phyloP scores from a whole-genome alignment of 2,888 invertebrate species.

The Plebejus argus region DNA sequence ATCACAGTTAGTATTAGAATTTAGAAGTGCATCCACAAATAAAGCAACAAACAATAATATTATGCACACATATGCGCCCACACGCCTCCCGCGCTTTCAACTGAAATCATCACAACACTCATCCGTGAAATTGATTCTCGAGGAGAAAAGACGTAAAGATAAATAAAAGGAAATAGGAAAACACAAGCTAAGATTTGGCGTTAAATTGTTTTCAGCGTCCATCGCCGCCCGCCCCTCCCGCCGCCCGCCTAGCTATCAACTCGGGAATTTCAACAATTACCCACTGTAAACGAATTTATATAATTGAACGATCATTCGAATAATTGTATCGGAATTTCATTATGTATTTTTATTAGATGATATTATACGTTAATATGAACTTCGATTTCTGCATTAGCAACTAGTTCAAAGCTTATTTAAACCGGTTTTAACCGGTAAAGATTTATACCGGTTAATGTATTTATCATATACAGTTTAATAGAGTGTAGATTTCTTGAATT shows the following conservation, averaged over 20 bases:
- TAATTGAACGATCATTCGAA: constrained; percentile 51
- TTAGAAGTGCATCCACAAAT: neutral
- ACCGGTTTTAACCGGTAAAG: no score
- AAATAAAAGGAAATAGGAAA: constrained; percentile 82
- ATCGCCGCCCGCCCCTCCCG: constrained; percentile 1
- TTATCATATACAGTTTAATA: neutral
- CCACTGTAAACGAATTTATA: constrained; percentile 74
- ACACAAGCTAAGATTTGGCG: constrained; percentile 82
- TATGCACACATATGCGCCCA: constrained; percentile 58
- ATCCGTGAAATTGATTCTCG: constrained; percentile 81
- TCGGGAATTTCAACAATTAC: constrained; percentile 79
- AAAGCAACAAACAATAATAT: neutral
- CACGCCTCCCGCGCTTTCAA: constrained; percentile 70
- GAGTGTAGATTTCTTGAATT: neutral
- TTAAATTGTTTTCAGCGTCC: constrained; percentile 80
- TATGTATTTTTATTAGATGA: constrained; percentile 4
- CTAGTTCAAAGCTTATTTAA: neutral
- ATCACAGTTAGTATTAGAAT: neutral
- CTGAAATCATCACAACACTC: constrained; percentile 79
- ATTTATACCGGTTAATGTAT: neutral
- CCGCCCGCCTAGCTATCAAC: constrained; percentile 61
- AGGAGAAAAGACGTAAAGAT: constrained; percentile 79
- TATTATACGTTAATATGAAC: neutral
- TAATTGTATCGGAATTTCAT: constrained; percentile 11
- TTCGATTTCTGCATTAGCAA: neutral